phyloP scores from a whole-genome alignment of 1,140 invertebrate genomes.

The Holotrichia oblita region DNA sequence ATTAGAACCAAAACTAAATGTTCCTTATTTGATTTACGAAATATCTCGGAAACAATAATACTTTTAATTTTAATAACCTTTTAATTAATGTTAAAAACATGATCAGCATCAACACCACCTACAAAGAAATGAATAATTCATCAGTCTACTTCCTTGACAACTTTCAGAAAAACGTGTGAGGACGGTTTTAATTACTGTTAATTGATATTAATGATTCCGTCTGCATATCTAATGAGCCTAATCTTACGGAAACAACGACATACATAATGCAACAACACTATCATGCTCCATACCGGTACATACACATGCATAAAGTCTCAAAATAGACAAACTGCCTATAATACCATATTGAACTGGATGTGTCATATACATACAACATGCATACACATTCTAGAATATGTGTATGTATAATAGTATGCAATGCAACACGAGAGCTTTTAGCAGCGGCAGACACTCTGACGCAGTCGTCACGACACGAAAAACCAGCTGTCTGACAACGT shows the following conservation, averaged over 20 bases:
- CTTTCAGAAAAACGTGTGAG: constrained; percentile 1
- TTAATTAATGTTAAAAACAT: no score
- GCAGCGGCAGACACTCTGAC: constrained; percentile 26
- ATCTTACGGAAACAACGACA: constrained; percentile 25
- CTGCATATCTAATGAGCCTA: constrained; percentile 28
- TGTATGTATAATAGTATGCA: not conserved
- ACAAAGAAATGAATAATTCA: no score
- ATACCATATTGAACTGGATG: no score
- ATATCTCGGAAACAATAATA: no score
- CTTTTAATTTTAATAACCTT: no score
- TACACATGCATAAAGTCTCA: not conserved
- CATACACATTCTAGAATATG: not conserved
- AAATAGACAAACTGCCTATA: constrained; percentile 18
- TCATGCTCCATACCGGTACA: no score
- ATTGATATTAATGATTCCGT: constrained; percentile 28
- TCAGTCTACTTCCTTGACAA: no score
- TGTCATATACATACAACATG: no score
- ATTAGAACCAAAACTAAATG: no score
- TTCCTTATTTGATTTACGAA: no score
- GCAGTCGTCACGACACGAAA: constrained; percentile 2
- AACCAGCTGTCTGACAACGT: constrained; percentile 23
- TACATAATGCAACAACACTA: not conserved
- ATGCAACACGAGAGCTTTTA: constrained; percentile 10
- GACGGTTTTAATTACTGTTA: constrained; percentile 28
- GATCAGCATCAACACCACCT: no score